A percentile compares a stretch with the other conserved stretches of the same genome.
Conservation (phyloP, 2,888 invertebrate genomes). For the Hirudinaria manillensis region DNA sequence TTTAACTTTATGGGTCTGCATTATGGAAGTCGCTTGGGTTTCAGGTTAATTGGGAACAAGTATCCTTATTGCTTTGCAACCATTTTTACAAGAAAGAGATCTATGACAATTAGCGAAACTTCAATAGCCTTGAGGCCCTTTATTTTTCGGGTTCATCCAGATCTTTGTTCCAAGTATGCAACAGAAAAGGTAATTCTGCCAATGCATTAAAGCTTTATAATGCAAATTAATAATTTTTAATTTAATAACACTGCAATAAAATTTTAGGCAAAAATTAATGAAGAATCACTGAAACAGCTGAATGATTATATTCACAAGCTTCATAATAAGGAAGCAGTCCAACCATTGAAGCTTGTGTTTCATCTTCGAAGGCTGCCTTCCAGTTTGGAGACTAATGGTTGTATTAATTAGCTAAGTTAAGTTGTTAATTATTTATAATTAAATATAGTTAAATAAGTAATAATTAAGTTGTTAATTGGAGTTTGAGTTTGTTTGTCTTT, state of each 20-base stretch:
- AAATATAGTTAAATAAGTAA: too few relatives aligned
- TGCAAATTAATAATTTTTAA: background rate
- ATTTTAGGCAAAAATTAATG: conserved; percentile 68
- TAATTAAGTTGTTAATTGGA: too few relatives aligned
- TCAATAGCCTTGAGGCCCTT: conserved; percentile 85
- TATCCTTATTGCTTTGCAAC: too few relatives aligned
- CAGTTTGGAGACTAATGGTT: background rate
- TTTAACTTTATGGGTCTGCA: too few relatives aligned
- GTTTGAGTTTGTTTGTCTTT: background rate
- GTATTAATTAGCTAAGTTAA: too few relatives aligned
- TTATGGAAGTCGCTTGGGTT: too few relatives aligned
- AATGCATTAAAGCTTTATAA: conserved; percentile 1
- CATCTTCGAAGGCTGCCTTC: conserved; percentile 62
- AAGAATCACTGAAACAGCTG: conserved; percentile 78
- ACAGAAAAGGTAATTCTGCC: conserved; percentile 67
- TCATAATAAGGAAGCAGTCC: conserved; percentile 59
- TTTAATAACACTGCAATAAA: background rate
- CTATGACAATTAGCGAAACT: conserved; percentile 61
- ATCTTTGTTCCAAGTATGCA: conserved; percentile 85
- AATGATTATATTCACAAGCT: conserved; percentile 77
- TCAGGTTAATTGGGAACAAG: too few relatives aligned
- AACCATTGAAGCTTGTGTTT: conserved; percentile 68
- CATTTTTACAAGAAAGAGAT: conserved; percentile 23
- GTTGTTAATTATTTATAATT: too few relatives aligned
- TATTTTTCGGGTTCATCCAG: conserved; percentile 90